Conservation (phyloP, 1,140 invertebrate genomes). For the Calephelis nemesis region DNA sequence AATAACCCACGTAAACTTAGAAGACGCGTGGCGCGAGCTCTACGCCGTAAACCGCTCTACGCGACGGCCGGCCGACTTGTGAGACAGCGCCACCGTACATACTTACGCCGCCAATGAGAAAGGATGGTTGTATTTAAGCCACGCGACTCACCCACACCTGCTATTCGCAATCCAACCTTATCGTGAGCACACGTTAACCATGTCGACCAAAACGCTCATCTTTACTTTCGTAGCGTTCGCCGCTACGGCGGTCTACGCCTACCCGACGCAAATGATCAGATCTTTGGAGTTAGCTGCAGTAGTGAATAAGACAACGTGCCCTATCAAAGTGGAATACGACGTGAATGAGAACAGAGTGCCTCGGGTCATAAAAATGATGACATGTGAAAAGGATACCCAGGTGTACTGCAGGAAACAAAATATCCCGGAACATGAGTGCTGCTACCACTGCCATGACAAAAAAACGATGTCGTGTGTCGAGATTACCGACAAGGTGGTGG, state of each 20-base stretch:
- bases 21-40: not conserved
- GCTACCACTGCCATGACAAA: slow-evolving; percentile 39
- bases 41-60: not conserved
- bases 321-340: slow-evolving; percentile 50
- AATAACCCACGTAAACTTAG: too few species aligned
- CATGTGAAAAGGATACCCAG: slow-evolving; percentile 47
- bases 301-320: slow-evolving; percentile 57
- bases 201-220: slow-evolving; percentile 20
- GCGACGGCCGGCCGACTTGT: slow-evolving; percentile 17
- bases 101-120: slow-evolving; percentile 19
- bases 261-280: slow-evolving; percentile 26
- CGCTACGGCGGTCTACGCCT: slow-evolving; percentile 19
- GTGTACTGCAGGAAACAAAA: slow-evolving; percentile 34
- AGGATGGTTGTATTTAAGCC: slow-evolving; percentile 26
- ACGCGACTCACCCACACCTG: slow-evolving; percentile 31
- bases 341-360: slow-evolving; percentile 48
- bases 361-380: slow-evolving; percentile 56
- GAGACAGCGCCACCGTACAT: not conserved
- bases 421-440: slow-evolving; percentile 50
- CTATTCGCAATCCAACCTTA: slow-evolving; percentile 46
- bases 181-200: slow-evolving; percentile 38
- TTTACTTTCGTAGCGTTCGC: slow-evolving; percentile 20
- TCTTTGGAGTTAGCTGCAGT: slow-evolving; percentile 42
- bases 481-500: slow-evolving; percentile 55
- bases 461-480: slow-evolving; percentile 55